Evolutionary conservation across 2,888 invertebrate species (phyloP).

Genomic region (Yponomeuta plumbellus): DNA sequence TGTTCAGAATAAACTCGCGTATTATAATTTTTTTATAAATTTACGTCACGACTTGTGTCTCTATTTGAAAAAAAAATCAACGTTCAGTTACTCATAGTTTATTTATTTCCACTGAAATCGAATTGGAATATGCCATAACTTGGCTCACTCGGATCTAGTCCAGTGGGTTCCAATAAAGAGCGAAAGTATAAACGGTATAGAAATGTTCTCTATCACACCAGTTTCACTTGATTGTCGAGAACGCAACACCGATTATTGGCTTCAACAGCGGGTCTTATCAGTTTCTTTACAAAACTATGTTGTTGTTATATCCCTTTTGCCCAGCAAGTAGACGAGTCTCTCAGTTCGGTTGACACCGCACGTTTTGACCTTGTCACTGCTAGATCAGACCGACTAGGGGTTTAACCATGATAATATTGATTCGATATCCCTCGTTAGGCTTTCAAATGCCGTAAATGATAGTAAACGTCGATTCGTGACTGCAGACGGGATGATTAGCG

Average conservation of each 20-base stretch:
- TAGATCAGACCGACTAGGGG: too few species aligned
- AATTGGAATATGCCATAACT: neutral
- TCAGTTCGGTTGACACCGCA: too few species aligned
- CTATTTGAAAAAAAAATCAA: too few species aligned
- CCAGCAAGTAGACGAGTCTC: too few species aligned
- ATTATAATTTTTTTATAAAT: too few species aligned
- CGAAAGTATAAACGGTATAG: neutral
- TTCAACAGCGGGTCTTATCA: too few species aligned
- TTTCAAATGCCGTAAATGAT: conserved; percentile 18
- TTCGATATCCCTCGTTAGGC: conserved; percentile 9
- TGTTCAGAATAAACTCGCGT: too few species aligned
- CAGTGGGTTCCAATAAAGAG: neutral
- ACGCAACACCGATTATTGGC: too few species aligned
- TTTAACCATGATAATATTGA: conserved; percentile 1
- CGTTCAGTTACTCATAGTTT: neutral
- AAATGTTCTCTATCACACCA: neutral
- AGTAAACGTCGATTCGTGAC: conserved; percentile 35
- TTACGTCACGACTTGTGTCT: too few species aligned
- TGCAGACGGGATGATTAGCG: conserved; percentile 39
- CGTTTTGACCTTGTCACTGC: too few species aligned
- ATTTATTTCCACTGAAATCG: neutral
- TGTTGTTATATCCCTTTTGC: too few species aligned
- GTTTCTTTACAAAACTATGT: too few species aligned
- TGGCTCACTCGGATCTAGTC: neutral
- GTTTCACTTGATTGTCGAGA: neutral